These are phyloP conservation scores for Gallinago stenura DNA, from an alignment of 2,797 vertebrate species.

Conservation along the genomic window DNA sequence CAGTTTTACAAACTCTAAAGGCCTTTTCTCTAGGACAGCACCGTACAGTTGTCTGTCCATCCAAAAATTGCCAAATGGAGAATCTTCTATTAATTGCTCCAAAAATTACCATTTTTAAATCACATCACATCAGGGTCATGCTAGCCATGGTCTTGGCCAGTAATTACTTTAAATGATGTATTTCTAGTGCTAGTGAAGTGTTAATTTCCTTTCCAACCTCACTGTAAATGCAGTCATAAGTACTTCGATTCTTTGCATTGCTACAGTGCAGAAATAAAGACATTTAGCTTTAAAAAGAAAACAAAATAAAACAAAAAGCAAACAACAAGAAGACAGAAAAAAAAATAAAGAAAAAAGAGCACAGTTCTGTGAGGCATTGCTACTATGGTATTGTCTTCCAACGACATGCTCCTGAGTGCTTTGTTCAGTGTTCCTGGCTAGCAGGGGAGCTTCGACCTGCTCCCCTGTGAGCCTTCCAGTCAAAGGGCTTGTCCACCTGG, in stretches of 20 bases:
- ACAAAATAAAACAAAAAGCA: too few relatives aligned
- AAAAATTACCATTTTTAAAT: not conserved
- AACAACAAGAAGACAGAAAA: too few relatives aligned
- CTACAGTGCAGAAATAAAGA: not conserved
- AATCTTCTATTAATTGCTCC: not conserved
- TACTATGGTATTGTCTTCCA: not conserved
- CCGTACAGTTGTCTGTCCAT: not conserved
- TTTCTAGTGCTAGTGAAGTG: not conserved
- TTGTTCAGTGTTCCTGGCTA: not conserved
- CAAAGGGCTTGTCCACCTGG: not conserved
- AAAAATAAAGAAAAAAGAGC: not conserved
- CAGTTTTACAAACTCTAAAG: not conserved
- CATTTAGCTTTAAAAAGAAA: not conserved
- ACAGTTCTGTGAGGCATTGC: not conserved
- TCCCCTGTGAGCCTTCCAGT: not conserved
- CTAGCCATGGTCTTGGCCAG: not conserved
- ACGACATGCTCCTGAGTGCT: rapidly evolving
- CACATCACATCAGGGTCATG: not conserved
- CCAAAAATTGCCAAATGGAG: not conserved
- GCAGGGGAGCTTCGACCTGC: not conserved
- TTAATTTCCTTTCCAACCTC: not conserved
- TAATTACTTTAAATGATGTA: not conserved
- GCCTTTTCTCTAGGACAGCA: not conserved
- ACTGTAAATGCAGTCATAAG: not conserved
- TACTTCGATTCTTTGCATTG: not conserved